Evolutionary conservation across 2,113 vertebrate genomes (phyloP).

Genomic region (Rhabdomys dilectus): DNA sequence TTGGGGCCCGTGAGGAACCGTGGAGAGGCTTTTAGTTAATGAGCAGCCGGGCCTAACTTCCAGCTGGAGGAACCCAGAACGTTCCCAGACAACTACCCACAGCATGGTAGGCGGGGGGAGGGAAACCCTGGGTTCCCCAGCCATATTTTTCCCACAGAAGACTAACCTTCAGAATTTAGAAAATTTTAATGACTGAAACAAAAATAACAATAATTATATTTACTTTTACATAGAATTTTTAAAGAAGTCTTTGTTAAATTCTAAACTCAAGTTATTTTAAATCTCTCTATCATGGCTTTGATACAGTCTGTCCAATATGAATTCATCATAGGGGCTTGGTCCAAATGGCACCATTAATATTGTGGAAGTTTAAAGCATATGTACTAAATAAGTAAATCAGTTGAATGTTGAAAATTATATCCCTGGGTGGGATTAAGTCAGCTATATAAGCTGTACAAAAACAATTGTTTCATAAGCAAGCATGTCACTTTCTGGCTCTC

Average conservation of each 20-base stretch:
- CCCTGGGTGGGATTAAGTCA: not conserved
- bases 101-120: too few relatives aligned
- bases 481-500: not conserved
- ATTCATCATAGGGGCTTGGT: not conserved
- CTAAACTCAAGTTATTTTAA: not conserved
- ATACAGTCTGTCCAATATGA: not conserved
- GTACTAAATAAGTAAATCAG: fast-evolving
- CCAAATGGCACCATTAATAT: not conserved
- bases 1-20: too few relatives aligned
- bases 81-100: too few relatives aligned
- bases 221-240: not conserved
- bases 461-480: not conserved
- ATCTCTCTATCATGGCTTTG: not conserved
- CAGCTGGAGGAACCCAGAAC: too few relatives aligned
- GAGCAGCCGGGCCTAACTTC: too few relatives aligned
- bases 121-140: too few relatives aligned
- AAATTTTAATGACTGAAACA: not conserved
- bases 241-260: not conserved
- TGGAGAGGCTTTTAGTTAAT: too few relatives aligned
- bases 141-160: too few relatives aligned
- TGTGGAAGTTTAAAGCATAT: not conserved
- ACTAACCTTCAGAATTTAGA: not conserved
- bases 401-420: not conserved
- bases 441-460: not conserved
- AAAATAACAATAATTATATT: not conserved